Evolutionary conservation across 2,113 vertebrate genomes (phyloP).

Genomic region (human): GRCh38 chr1:2402001-2402500

Average conservation of each 20-base stretch:
- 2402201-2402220: slow-evolving; percentile 96
- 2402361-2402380: accelerated
- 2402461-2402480: not conserved
- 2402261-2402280: slow-evolving; percentile 99
- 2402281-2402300: slow-evolving; percentile 99
- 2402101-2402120: not conserved
- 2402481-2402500: accelerated
- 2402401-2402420: not conserved
- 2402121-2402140: not conserved
- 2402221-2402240: slow-evolving; percentile 98
- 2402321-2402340: slow-evolving; percentile 99
- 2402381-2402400: too few species aligned
- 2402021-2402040: accelerated
- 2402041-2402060: accelerated
- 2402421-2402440: not conserved
- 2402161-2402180: not conserved
- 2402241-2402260: slow-evolving; percentile 98
- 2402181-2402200: not conserved
- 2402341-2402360: slow-evolving; percentile 83
- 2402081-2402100: not conserved
- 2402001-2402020: accelerated
- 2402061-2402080: not conserved
- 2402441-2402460: not conserved
- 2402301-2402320: slow-evolving; percentile 99
- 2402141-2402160: too few species aligned